Conservation (phyloP, 2,113 vertebrate species). For the Trematomus loennbergii region DNA sequence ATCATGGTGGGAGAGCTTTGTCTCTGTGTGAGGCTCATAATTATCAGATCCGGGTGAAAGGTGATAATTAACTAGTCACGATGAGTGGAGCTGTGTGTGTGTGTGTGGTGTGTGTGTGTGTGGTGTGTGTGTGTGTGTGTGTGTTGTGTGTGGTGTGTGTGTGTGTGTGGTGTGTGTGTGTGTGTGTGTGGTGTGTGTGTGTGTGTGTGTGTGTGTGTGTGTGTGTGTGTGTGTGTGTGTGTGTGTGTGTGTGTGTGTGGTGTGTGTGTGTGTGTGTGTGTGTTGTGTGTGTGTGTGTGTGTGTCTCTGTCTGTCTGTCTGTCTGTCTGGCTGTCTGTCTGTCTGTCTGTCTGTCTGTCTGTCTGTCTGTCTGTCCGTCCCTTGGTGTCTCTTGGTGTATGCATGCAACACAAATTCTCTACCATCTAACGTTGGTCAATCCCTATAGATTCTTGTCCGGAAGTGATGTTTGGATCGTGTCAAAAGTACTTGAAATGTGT, state of each 20-base stretch:
- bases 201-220: slow-evolving; percentile 12
- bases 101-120: slow-evolving; percentile 16
- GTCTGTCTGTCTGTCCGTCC: too few relatives aligned
- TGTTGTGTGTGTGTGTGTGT: neutral
- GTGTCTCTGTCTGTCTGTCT: slow-evolving; percentile 2
- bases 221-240: slow-evolving; percentile 10
- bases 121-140: neutral
- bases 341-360: too few relatives aligned
- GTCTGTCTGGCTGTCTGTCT: neutral
- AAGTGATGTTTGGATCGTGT: too few relatives aligned
- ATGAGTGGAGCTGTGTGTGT: neutral
- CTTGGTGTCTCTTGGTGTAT: neutral
- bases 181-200: too few relatives aligned
- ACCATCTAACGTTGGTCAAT: neutral
- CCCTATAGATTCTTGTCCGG: too few relatives aligned
- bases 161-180: slow-evolving; percentile 7
- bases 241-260: slow-evolving; percentile 9
- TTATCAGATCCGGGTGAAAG: slow-evolving; percentile 73
- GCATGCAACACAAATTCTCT: neutral
- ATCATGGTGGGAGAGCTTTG: slow-evolving; percentile 44
- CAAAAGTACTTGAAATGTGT: too few relatives aligned
- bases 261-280: too few relatives aligned
- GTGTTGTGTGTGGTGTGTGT: neutral
- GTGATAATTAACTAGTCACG: slow-evolving; percentile 78
- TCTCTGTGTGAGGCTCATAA: slow-evolving; percentile 69